Evolutionary conservation across 2,113 vertebrate species (phyloP), one percentile per base, ranked within the genome.

Genomic region (Scalopus aquaticus): DNA sequence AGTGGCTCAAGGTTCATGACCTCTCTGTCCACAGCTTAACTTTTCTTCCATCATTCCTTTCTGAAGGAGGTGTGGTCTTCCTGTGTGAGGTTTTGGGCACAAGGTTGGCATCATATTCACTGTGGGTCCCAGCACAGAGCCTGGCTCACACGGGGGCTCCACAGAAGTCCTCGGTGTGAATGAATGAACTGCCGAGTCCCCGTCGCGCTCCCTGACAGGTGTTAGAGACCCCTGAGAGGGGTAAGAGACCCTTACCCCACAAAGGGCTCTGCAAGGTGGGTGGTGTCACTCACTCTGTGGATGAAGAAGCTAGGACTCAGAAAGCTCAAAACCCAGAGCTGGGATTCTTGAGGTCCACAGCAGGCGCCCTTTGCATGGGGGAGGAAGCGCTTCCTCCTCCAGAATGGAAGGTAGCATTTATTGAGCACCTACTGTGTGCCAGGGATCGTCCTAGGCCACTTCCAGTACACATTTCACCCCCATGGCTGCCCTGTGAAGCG

Each of bases 141-240:
- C 16, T 32, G 42, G 49, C 16, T 16, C 54, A n/a, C 2, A 32
- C 1, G 28, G 35, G 12, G 1, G 9, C 6, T 76, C n/a, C 0
- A 12, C 20, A 35, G 16, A 26, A 3, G 35, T 65, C 51, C 20
- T 1, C 39, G 2, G 67, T 49, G 24, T n/a, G 42, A 87, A 17
- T 4, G 19, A 24, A 13, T 42, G 35, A 70, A 78, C 24, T 32
- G 28, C n/a, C 0, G 10, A 32, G 44, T 12, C 26, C 42, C 24
- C 26, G 46, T 44, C 58, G 51, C 64, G 46, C 9, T 51, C 20
- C 54, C 67, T 24, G 37, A 73, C 9, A 70, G 16, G 9, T 16
- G 9, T 93, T 78, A n/a, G 17, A 26, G 19, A n/a, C n/a, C 20
- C 54, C 67, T 24, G n/a, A n/a, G n/a, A n/a, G n/a, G n/a, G n/a